A percentile compares a stretch with the other conserved stretches of the same genome.
Evolutionary conservation across 2,113 vertebrate genomes (phyloP).

Genomic region (Nymphicus hollandicus): DNA sequence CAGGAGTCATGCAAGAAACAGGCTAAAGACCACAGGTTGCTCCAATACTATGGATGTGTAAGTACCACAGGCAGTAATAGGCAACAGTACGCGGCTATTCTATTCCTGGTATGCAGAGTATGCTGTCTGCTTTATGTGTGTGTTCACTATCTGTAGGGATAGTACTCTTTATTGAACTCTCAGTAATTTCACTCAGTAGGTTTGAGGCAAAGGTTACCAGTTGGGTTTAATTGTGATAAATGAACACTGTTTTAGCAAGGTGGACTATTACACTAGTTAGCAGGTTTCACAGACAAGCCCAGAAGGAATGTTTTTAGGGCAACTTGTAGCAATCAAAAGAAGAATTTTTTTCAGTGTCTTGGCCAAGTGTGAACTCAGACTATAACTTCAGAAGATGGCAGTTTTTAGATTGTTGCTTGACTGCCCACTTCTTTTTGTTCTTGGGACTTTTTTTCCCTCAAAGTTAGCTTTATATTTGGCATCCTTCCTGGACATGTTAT

Average conservation of each 20-base stretch:
- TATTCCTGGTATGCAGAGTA: background rate
- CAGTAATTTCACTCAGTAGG: background rate
- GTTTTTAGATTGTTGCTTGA: background rate
- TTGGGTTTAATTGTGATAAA: background rate
- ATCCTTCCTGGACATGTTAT: background rate
- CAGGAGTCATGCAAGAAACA: background rate
- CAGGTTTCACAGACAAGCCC: background rate
- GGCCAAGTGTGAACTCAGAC: background rate
- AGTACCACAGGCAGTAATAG: background rate
- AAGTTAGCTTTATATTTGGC: background rate
- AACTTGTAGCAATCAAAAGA: background rate
- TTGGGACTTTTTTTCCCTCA: background rate
- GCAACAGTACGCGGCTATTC: background rate
- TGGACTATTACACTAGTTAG: background rate
- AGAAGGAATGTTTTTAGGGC: background rate
- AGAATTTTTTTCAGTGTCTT: background rate
- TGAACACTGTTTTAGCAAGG: background rate
- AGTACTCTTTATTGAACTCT: background rate
- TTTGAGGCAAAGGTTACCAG: background rate
- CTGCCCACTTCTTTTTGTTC: background rate
- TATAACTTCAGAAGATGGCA: background rate
- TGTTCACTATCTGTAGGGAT: background rate
- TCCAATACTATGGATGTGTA: background rate
- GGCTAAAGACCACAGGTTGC: background rate
- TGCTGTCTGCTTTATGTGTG: background rate